Percentiles rank a stretch among this genome's conserved stretches.
Evolutionary conservation across 2,888 invertebrate genomes (phyloP).

Genomic region (Iselma pallidipennis): DNA sequence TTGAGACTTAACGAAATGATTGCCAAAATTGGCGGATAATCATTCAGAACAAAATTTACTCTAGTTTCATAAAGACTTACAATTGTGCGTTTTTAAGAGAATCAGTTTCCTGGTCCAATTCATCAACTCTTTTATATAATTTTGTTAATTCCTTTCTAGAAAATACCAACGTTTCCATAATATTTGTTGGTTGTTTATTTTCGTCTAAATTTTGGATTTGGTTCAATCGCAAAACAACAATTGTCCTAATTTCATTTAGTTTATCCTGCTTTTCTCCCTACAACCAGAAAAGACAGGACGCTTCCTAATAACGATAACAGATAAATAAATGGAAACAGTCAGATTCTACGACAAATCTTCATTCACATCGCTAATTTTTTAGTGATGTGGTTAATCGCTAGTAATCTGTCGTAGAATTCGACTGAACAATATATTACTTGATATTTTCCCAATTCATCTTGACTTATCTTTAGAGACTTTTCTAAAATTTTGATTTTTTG

Average conservation of each 20-base stretch:
- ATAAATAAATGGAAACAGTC: no score
- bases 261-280: slow-evolving; percentile 75
- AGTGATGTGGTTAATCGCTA: no score
- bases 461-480: slow-evolving; percentile 59
- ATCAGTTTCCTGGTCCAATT: slow-evolving; percentile 67
- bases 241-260: slow-evolving; percentile 76
- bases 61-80: slow-evolving; percentile 54
- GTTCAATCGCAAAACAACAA: slow-evolving; percentile 69
- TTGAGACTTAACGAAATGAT: no score
- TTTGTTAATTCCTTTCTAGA: slow-evolving; percentile 62
- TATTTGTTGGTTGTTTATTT: slow-evolving; percentile 48
- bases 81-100: slow-evolving; percentile 65
- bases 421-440: no score
- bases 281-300: slow-evolving; percentile 26
- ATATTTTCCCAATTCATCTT: slow-evolving; percentile 65
- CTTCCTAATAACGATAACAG: neutral
- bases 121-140: slow-evolving; percentile 65
- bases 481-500: slow-evolving; percentile 63
- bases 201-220: slow-evolving; percentile 66
- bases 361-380: no score
- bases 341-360: no score
- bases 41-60: no score
- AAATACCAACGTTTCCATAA: slow-evolving; percentile 65
- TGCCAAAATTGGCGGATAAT: no score
- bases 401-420: no score